Percentiles rank a stretch among this genome's conserved stretches.
Conservation (phyloP, 2,797 vertebrate species). For the Chloroceryle inda region DNA sequence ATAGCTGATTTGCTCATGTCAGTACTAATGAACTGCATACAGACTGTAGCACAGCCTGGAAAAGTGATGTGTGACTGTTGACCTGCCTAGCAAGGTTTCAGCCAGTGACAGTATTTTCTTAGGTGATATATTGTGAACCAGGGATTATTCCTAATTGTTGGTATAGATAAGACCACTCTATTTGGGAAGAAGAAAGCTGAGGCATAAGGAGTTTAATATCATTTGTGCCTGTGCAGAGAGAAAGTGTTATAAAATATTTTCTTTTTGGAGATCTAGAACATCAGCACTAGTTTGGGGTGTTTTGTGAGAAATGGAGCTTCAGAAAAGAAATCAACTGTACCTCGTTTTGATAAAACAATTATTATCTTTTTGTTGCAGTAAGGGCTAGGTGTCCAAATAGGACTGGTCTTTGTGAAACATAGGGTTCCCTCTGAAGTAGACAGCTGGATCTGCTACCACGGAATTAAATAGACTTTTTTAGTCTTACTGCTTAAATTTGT, state of each 20-base stretch:
- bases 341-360: neutral
- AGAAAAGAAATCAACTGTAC: neutral
- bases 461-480: neutral
- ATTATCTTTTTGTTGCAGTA: neutral
- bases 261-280: neutral
- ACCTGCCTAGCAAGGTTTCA: neutral
- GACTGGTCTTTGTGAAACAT: neutral
- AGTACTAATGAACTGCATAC: neutral
- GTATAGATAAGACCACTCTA: neutral
- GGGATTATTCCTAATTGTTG: neutral
- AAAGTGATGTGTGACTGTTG: neutral
- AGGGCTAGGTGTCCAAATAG: neutral
- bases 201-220: neutral
- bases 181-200: neutral
- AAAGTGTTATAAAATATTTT: neutral
- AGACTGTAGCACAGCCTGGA: neutral
- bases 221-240: neutral
- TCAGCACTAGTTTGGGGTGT: neutral
- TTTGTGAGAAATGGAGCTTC: neutral
- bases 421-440: neutral
- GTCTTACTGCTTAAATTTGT: neutral
- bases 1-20: neutral
- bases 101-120: neutral
- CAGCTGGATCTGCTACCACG: neutral
- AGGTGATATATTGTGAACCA: neutral